These are phyloP conservation scores for Todus mexicanus DNA, from an alignment of 2,797 vertebrate species.

Conservation along the genomic window DNA sequence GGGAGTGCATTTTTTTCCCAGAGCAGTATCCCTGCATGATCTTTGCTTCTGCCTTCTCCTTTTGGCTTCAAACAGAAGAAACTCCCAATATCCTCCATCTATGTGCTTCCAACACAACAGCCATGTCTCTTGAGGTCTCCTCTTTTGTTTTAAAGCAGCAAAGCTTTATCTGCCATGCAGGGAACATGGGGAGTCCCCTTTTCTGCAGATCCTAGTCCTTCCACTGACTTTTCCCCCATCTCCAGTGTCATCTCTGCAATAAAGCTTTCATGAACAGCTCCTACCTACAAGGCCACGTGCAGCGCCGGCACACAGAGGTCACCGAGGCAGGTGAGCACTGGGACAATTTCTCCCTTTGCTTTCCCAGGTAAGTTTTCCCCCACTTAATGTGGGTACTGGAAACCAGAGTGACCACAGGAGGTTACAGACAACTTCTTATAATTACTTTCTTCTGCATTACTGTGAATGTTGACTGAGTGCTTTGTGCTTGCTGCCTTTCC, in stretches of 20 bases:
- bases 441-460: background rate
- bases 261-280: constrained; percentile 77
- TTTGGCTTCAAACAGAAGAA: background rate
- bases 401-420: background rate
- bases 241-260: constrained; percentile 79
- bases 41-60: background rate
- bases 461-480: background rate
- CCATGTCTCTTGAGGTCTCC: background rate
- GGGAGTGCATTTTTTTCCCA: background rate
- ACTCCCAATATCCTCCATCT: background rate
- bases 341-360: background rate
- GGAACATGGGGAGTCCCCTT: background rate
- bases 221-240: background rate
- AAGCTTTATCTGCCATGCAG: background rate
- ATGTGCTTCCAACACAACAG: fast-evolving
- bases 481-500: background rate
- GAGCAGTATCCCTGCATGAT: background rate
- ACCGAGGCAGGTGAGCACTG: constrained; percentile 63
- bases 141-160: background rate
- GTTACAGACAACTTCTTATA: background rate
- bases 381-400: background rate
- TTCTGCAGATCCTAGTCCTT: background rate
- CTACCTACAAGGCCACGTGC: constrained; percentile 73
- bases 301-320: constrained; percentile 63
- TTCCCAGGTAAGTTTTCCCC: background rate